Percentiles rank a stretch among this genome's conserved stretches.
Conservation (phyloP, 1,140 invertebrate species). For the Diabrotica undecimpunctata region DNA sequence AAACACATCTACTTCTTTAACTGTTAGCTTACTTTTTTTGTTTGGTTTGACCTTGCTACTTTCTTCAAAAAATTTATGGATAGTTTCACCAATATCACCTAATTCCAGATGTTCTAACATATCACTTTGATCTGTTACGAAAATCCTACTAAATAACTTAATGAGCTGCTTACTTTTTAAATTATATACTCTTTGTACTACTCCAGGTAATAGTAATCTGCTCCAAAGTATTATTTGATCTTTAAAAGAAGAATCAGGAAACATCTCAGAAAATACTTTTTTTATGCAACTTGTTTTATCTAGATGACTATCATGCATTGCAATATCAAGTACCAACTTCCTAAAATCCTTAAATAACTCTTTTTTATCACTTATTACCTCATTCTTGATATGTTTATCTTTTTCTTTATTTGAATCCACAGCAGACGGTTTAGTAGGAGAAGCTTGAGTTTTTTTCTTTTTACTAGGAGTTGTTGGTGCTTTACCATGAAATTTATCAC, state of each 20-base stretch:
- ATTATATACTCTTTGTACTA: slow-evolving; percentile 83
- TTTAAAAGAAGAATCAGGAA: slow-evolving; percentile 64
- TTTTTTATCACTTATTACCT: slow-evolving; percentile 13
- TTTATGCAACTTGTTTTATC: slow-evolving; percentile 76
- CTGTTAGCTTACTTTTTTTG: slow-evolving; percentile 65
- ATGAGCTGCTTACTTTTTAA: slow-evolving; percentile 87
- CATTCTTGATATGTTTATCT: background rate
- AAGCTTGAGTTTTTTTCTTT: background rate
- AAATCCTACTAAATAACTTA: slow-evolving; percentile 82
- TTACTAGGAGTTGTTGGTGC: slow-evolving; percentile 29
- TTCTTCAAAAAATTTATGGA: slow-evolving; percentile 74
- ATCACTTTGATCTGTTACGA: slow-evolving; percentile 66
- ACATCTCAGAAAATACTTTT: slow-evolving; percentile 66
- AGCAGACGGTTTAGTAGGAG: background rate
- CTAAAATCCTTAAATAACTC: slow-evolving; percentile 70
- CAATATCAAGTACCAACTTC: slow-evolving; percentile 71
- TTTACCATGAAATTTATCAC: slow-evolving; percentile 54
- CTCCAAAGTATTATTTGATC: slow-evolving; percentile 81
- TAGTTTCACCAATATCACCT: slow-evolving; percentile 86
- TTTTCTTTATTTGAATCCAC: background rate
- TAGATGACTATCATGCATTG: slow-evolving; percentile 72
- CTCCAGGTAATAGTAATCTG: slow-evolving; percentile 77
- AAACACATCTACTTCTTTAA: slow-evolving; percentile 77
- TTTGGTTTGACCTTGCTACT: slow-evolving; percentile 59
- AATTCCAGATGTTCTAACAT: slow-evolving; percentile 85